phyloP scores from a whole-genome alignment of 2,888 invertebrate genomes.

The Sympetrum striolatum region DNA sequence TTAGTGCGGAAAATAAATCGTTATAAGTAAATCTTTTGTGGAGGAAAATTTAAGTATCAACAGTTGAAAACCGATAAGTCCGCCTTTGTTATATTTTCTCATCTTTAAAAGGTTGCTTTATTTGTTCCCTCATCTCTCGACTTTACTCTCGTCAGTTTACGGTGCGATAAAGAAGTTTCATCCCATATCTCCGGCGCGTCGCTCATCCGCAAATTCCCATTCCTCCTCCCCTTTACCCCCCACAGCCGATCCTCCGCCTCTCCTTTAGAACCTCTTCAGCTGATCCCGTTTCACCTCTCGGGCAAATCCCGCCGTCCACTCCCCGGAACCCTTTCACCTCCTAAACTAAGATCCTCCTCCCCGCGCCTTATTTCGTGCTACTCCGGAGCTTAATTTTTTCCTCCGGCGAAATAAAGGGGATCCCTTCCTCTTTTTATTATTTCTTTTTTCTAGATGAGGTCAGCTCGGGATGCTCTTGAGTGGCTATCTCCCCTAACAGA shows the following conservation, averaged over 20 bases:
- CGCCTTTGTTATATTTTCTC: no score
- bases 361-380: neutral
- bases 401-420: neutral
- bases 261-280: neutral
- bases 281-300: neutral
- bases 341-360: neutral
- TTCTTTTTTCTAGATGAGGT: slow-evolving; percentile 22
- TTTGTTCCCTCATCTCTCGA: neutral
- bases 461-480: neutral
- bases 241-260: neutral
- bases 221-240: neutral
- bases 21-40: no score
- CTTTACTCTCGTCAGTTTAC: neutral
- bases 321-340: neutral
- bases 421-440: neutral
- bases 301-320: neutral
- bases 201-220: neutral
- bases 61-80: no score
- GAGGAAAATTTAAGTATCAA: no score
- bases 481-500: neutral
- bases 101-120: neutral
- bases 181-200: neutral
- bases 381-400: neutral
- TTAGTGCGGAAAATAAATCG: no score
- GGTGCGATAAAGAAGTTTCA: neutral